Evolutionary conservation across 2,888 invertebrate genomes (phyloP), one percentile per base, ranked within the genome.

Genomic region (Drosophila differens): DNA sequence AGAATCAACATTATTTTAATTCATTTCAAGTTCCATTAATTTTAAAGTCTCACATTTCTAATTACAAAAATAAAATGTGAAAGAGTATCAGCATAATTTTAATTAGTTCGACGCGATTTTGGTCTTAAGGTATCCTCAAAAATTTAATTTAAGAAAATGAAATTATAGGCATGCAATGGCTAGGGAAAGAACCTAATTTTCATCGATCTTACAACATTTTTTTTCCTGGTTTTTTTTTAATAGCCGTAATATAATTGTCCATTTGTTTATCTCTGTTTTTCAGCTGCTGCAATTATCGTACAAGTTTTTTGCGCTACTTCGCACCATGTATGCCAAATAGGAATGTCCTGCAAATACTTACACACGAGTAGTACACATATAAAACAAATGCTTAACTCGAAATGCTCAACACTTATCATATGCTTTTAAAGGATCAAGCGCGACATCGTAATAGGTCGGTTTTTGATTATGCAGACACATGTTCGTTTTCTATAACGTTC

Each of bases 271-370:
- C 54, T 57, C 0, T 44, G 22, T 53, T 61, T 69, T 76, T 2
- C 63, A 93, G 92, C 82, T 92, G 3, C 79, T 91, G 35, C 91
- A 92, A 59, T 64, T 92, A n/a, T 92, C 92, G 6, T 92, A 92
- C 68, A 91, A 92, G 69, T 92, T 92, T 70, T 93, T 91, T 70
- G 91, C 92, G 1, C 61, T 92, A 14, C 67, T 92, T 5, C 83
- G 91, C 4, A 92, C 92, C 1, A 91, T 92, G 85, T 92, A 92
- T 64, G 62, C 65, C 52, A 67, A 61, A 33, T 88, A 82, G 70
- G 22, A 22, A 66, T 22, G 7, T 37, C n/a, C 35, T 33, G 41
- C 22, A 47, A 58, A 49, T 54, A 14, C 22, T 22, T 33, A 49
- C n/a, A 52, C 51, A 5, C 28, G 14, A 39, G 54, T 32, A 55